These are phyloP conservation scores for Drosophila ercepeae DNA, from an alignment of 1,140 invertebrate species.

Conservation along the genomic window DNA sequence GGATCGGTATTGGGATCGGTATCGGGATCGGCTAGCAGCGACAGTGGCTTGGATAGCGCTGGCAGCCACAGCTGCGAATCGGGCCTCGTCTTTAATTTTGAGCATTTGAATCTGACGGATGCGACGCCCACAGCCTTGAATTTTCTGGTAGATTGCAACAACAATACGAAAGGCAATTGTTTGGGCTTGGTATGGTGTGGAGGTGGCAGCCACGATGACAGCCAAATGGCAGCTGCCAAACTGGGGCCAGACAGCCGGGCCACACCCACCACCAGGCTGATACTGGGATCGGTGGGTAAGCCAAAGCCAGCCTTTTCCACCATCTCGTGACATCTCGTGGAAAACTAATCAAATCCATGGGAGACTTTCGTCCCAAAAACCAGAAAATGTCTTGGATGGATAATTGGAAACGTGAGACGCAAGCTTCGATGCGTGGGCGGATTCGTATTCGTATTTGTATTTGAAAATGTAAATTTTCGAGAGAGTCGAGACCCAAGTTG, in stretches of 20 bases:
- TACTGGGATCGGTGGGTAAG: constrained; percentile 73
- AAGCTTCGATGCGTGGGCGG: constrained; percentile 47
- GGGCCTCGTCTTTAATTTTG: constrained; percentile 78
- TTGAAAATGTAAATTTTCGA: constrained; percentile 55
- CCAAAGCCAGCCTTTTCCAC: constrained; percentile 78
- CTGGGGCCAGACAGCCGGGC: constrained; percentile 48
- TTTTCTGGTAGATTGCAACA: constrained; percentile 74
- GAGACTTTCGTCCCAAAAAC: background rate
- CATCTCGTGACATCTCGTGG: constrained; percentile 74
- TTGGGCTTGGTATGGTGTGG: constrained; percentile 75
- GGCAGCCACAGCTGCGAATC: constrained; percentile 71
- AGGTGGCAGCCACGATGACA: constrained; percentile 52
- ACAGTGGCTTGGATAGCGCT: constrained; percentile 79
- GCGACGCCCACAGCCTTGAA: constrained; percentile 67
- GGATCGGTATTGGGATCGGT: constrained; percentile 28
- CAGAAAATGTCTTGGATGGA: constrained; percentile 34
- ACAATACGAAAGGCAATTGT: constrained; percentile 67
- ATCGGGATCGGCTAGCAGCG: constrained; percentile 55
- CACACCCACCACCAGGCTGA: constrained; percentile 73
- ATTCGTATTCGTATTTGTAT: constrained; percentile 33
- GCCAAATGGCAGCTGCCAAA: constrained; percentile 72
- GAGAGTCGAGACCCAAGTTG: constrained; percentile 29
- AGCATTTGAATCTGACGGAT: constrained; percentile 80
- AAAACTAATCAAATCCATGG: constrained; percentile 42
- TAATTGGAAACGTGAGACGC: constrained; percentile 50